Conservation (phyloP, 2,113 vertebrate genomes). For the Lipophrys pholis region DNA sequence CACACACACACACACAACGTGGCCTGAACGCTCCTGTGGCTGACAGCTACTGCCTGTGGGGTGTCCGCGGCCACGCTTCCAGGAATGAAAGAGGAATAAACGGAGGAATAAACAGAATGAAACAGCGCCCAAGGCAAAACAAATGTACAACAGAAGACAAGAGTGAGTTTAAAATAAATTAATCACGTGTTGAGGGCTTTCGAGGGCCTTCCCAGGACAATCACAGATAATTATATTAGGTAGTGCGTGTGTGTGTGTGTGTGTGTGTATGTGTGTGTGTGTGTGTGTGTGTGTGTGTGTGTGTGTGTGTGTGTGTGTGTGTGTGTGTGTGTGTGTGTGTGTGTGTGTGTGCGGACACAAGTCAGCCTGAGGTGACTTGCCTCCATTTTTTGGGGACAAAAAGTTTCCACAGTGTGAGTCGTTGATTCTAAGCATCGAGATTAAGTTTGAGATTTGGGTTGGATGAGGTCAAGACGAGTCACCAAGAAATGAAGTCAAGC, state of each 20-base stretch:
- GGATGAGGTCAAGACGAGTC: not conserved
- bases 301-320: not conserved
- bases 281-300: not conserved
- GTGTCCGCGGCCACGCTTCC: conserved; percentile 32
- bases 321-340: conserved; percentile 2
- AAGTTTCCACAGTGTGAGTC: not conserved
- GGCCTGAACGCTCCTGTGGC: conserved; percentile 10
- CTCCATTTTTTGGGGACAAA: conserved; percentile 1
- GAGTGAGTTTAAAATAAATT: conserved; percentile 17
- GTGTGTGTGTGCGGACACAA: conserved; percentile 16
- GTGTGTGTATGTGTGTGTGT: conserved; percentile 6
- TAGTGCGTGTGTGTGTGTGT: conserved; percentile 2
- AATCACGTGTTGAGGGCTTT: conserved; percentile 32
- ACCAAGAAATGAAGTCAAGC: not conserved
- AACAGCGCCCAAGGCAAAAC: conserved; percentile 20
- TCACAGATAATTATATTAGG: conserved; percentile 38
- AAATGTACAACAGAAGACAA: conserved; percentile 26
- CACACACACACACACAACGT: not conserved
- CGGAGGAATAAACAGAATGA: conserved; percentile 43
- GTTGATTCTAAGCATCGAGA: not conserved
- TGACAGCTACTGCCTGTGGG: conserved; percentile 34
- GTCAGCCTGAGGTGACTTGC: not conserved
- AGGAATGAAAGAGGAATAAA: conserved; percentile 41
- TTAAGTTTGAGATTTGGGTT: not conserved
- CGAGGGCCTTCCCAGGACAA: conserved; percentile 24